Evolutionary conservation across 2,888 invertebrate species (phyloP), one percentile per base, ranked within the genome.

Genomic region (Norana najaformis): DNA sequence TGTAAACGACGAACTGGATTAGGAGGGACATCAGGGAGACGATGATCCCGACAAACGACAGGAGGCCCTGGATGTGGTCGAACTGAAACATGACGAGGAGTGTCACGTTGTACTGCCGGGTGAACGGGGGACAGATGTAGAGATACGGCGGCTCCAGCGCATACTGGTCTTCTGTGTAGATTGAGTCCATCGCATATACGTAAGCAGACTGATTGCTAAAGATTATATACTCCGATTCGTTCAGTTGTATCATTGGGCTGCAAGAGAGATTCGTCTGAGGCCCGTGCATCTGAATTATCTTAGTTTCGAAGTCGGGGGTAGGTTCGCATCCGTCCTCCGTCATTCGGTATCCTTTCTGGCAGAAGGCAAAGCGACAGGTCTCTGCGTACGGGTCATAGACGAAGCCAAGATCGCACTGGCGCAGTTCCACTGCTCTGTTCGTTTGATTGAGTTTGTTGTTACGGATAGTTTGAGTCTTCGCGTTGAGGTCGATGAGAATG

Each of bases 1-100:
- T 92, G 92, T 95, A 96, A 1, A 95, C 95, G 6, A 95, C 91
- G 34, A 96, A 93, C 91, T 95, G 95, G 13, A 95, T 92, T 35
- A 95, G 90, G 8, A 96, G 93, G 92, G 95, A 95, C 38, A 95
- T 92, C 85, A 95, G 93, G 0, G 96, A 96, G 20, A 96, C 96
- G 23, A 96, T 95, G 18, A 96, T 96, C 88, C 96, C 96, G 92
- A 96, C 95, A 88, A 96, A 95, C 23, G 96, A 96, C 89, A 96
- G 89, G 47, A 92, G 47, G 35, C 89, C 88, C 89, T 92, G 92
- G 16, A 90, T 47, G n/a, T 82, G 88, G 83, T 89, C 89, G 53
- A 53, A 90, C 88, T 90, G 41, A 39, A 90, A 90, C 88, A 90
- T 90, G 47, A 88, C 69, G n/a, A 90, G n/a, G 89, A 69, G 18